Evolutionary conservation across 2,113 vertebrate genomes (phyloP).

Genomic region (Brachionichthys hirsutus): DNA sequence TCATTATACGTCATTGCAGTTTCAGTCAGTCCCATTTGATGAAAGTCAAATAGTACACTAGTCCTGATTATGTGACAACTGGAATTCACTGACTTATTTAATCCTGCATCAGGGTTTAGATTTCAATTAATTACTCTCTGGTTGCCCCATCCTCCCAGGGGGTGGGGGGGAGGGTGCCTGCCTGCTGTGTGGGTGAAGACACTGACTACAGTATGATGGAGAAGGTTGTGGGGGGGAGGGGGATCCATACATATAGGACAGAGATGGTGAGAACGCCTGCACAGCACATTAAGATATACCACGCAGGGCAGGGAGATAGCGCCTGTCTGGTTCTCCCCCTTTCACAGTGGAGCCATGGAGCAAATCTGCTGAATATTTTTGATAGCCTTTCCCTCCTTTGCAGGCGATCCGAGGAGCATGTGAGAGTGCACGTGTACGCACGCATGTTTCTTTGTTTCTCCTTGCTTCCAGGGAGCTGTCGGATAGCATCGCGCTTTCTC

Average conservation of each 20-base stretch:
- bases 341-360: slow-evolving; percentile 30
- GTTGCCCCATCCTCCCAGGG: slow-evolving; percentile 60
- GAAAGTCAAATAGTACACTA: slow-evolving; percentile 77
- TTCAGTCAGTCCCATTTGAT: slow-evolving; percentile 72
- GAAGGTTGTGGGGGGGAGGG: slow-evolving; percentile 57
- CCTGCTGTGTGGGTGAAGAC: slow-evolving; percentile 54
- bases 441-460: slow-evolving; percentile 36
- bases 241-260: slow-evolving; percentile 51
- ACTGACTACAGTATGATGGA: slow-evolving; percentile 67
- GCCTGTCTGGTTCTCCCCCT: slow-evolving; percentile 36
- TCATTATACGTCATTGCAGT: slow-evolving; percentile 71
- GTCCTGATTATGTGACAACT: slow-evolving; percentile 75
- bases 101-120: slow-evolving; percentile 72
- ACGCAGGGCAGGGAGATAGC: slow-evolving; percentile 32
- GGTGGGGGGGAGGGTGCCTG: slow-evolving; percentile 48
- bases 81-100: slow-evolving; percentile 78
- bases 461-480: slow-evolving; percentile 9
- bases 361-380: slow-evolving; percentile 39
- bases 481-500: slow-evolving; percentile 30
- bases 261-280: slow-evolving; percentile 62
- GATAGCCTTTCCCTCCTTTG: slow-evolving; percentile 11
- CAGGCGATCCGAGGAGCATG: slow-evolving; percentile 8
- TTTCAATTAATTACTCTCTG: slow-evolving; percentile 77
- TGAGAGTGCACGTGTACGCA: slow-evolving; percentile 4
- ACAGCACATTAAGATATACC: slow-evolving; percentile 65